Evolutionary conservation across 2,888 invertebrate species (phyloP).

Genomic region (Conistra vaccinii): DNA sequence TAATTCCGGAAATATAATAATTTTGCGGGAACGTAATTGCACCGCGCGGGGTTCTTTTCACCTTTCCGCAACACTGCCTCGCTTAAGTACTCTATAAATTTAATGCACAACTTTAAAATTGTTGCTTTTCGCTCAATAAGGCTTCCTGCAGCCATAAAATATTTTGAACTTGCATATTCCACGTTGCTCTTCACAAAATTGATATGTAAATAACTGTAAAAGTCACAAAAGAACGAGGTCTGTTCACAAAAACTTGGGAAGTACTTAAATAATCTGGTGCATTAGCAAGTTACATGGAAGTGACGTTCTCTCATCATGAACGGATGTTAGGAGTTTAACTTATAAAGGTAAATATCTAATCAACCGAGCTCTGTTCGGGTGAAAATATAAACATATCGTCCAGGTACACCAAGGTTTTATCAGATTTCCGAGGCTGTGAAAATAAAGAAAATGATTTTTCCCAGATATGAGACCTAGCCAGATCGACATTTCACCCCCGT

Average conservation of each 20-base stretch:
- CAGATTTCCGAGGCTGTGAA: too few relatives aligned
- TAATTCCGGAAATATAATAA: slow-evolving; percentile 35
- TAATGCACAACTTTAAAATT: slow-evolving; percentile 55
- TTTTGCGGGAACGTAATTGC: slow-evolving; percentile 42
- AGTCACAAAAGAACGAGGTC: slow-evolving; percentile 1
- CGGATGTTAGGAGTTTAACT: neutral
- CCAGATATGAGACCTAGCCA: too few relatives aligned
- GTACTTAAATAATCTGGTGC: slow-evolving; percentile 41
- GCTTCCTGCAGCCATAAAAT: slow-evolving; percentile 30
- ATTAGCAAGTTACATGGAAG: slow-evolving; percentile 29
- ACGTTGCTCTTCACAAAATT: slow-evolving; percentile 35
- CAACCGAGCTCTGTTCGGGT: too few relatives aligned
- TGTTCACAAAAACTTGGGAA: slow-evolving; percentile 11
- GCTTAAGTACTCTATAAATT: slow-evolving; percentile 55
- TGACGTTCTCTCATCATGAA: slow-evolving; percentile 12
- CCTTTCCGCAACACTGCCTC: slow-evolving; percentile 53
- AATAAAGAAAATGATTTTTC: too few relatives aligned
- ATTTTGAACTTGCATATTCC: slow-evolving; percentile 32
- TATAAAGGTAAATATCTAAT: too few relatives aligned
- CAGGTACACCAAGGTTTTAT: too few relatives aligned
- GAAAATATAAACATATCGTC: too few relatives aligned
- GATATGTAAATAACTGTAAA: slow-evolving; percentile 28
- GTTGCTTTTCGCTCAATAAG: slow-evolving; percentile 55
- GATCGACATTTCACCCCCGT: too few relatives aligned
- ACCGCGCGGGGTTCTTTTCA: slow-evolving; percentile 49